Percentiles rank a stretch among this genome's conserved stretches.
Evolutionary conservation across 2,113 vertebrate genomes (phyloP).

Genomic region (Pterocles gutturalis): DNA sequence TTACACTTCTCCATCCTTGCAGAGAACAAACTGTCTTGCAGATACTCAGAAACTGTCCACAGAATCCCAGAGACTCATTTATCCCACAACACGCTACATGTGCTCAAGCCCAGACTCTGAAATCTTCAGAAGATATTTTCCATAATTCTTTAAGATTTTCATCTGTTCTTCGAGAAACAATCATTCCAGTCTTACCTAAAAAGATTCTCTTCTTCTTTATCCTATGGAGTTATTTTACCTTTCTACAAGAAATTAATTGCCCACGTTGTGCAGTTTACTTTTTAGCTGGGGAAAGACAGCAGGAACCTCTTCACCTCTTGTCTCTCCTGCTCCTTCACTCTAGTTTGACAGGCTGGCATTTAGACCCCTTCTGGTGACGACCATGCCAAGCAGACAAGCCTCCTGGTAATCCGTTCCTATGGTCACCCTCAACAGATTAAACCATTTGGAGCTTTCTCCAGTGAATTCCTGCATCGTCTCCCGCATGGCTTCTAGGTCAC

Average conservation of each 20-base stretch:
- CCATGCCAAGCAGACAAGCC: not conserved
- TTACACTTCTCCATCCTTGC: not conserved
- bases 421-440: not conserved
- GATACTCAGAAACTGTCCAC: not conserved
- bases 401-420: not conserved
- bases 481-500: not conserved
- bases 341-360: not conserved
- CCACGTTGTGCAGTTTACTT: not conserved
- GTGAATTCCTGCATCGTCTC: not conserved
- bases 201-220: not conserved
- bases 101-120: not conserved
- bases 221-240: not conserved
- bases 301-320: not conserved
- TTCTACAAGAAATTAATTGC: not conserved
- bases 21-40: not conserved
- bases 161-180: not conserved
- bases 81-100: not conserved
- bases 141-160: not conserved
- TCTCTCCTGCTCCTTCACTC: not conserved
- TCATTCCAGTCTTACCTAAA: not conserved
- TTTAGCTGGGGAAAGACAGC: not conserved
- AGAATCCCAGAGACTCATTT: fast-evolving
- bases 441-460: not conserved
- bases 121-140: not conserved
- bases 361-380: not conserved